Percentiles rank a stretch among this genome's conserved stretches.
phyloP scores from a whole-genome alignment of 2,888 invertebrate species.

The Deilephila porcellus region DNA sequence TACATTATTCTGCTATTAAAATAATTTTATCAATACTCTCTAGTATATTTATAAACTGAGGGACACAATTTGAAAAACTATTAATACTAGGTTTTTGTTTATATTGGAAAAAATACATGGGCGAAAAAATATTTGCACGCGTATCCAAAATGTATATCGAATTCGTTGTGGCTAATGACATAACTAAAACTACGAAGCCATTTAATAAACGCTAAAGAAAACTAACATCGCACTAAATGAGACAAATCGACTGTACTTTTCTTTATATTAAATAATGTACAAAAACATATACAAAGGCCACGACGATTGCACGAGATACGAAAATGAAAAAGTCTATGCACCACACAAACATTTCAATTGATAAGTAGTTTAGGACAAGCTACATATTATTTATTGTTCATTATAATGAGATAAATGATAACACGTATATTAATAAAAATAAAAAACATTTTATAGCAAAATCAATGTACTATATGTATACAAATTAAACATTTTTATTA shows the following conservation, averaged over 20 bases:
- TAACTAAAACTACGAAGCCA: conserved; percentile 19
- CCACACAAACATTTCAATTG: conserved; percentile 26
- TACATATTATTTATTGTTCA: conserved; percentile 3
- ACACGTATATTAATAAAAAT: neutral
- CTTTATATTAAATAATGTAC: conserved; percentile 26
- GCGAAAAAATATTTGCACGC: neutral
- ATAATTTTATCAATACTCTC: conserved; percentile 10
- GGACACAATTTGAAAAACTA: neutral
- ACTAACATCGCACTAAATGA: conserved; percentile 15
- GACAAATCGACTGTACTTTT: conserved; percentile 30
- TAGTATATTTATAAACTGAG: neutral
- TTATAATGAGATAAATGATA: conserved; percentile 2
- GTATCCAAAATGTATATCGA: neutral
- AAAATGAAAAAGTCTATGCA: conserved; percentile 33
- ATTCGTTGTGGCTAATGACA: conserved; percentile 34
- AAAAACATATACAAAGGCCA: conserved; percentile 17
- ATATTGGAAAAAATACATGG: neutral
- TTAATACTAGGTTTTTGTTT: too few species aligned
- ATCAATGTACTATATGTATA: neutral
- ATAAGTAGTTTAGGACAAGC: conserved; percentile 6
- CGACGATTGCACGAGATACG: conserved; percentile 34
- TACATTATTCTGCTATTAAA: conserved; percentile 12
- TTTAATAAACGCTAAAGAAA: conserved; percentile 9
- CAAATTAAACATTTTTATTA: neutral
- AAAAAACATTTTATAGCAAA: conserved; percentile 1